Conservation (phyloP, 2,888 invertebrate species). For the Archaeoteleia sp. region DNA sequence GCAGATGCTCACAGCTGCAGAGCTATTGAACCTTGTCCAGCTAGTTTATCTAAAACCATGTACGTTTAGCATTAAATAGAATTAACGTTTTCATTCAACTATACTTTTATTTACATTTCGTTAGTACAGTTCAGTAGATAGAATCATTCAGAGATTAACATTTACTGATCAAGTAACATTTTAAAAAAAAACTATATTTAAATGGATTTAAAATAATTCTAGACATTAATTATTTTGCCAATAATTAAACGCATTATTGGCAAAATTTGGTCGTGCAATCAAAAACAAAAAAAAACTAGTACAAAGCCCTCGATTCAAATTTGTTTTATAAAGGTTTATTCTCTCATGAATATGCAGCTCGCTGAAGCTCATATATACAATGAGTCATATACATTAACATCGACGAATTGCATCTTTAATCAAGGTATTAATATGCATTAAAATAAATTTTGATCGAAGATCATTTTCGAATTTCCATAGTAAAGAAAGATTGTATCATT, state of each 20-base stretch:
- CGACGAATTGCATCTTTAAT: constrained; percentile 15
- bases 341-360: constrained; percentile 17
- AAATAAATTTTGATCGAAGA: constrained; percentile 9
- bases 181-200: too few species aligned
- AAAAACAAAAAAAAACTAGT: constrained; percentile 2
- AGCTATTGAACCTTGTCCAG: too few species aligned
- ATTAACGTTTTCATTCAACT: too few species aligned
- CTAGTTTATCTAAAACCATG: too few species aligned
- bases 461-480: constrained; percentile 14
- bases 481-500: background rate
- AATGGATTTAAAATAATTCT: too few species aligned
- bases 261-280: background rate
- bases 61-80: too few species aligned
- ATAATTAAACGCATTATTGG: background rate
- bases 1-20: too few species aligned
- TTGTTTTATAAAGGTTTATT: constrained; percentile 5
- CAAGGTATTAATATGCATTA: constrained; percentile 18
- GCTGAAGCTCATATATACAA: background rate
- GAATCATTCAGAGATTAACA: too few species aligned
- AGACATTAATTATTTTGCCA: background rate
- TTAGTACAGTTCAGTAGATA: too few species aligned
- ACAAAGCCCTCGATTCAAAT: constrained; percentile 12
- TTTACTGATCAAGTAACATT: too few species aligned
- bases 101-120: too few species aligned
- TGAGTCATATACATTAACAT: constrained; percentile 12